Base-by-base conservation (phyloP, 2,797 vertebrate species). In the Rachycentron canadum region DNA sequence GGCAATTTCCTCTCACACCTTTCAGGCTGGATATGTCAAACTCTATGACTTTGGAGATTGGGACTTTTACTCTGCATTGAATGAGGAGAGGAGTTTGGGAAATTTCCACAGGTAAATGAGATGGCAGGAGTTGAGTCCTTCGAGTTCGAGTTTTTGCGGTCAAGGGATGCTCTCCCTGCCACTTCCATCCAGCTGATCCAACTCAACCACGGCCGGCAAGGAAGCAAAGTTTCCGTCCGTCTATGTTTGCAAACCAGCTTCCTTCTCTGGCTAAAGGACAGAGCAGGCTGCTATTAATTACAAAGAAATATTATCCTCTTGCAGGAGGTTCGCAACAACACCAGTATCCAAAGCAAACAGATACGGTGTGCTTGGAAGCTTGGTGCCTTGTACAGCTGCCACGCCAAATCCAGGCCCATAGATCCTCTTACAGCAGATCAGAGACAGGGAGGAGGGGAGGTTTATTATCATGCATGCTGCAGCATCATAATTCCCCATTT, bases 301-400 rank as follows among this genome's bases (percentile, higher is more conserved):
- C 88, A 76, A 85, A 84, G 90, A 93, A 90, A 93, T 87, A 89
- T 85, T 88, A 90, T 90, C 87, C 86, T 89, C 81, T 91, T 84
- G 81, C 73, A 77, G 77, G 81, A 90, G 86, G 86, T 87, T 90
- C 55, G 78, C 83, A 89, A 84, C 90, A 88, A 85, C 85, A 71
- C 74, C 28, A 82, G 92, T 91, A 85, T 92, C 91, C 92, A 93
- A 90, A 94, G 91, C 91, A 94, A 93, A 93, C 89, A 92, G 86
- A 91, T 88, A 88, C 69, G 69, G 74, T 83, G 87, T 82, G 86
- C 80, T 88, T 89, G 91, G 84, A 87, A 86, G 88, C 85, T 83
- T 73, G 86, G 86, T 88, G 86, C 87, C 86, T 89, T 90, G 91
- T 86, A 87, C 89, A 82, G 90, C 84, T 84, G 89, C 90, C 86